A percentile compares a stretch with the other conserved stretches of the same genome.
Conservation (phyloP, 2,797 vertebrate species). For the Catostomus latipinnis region DNA sequence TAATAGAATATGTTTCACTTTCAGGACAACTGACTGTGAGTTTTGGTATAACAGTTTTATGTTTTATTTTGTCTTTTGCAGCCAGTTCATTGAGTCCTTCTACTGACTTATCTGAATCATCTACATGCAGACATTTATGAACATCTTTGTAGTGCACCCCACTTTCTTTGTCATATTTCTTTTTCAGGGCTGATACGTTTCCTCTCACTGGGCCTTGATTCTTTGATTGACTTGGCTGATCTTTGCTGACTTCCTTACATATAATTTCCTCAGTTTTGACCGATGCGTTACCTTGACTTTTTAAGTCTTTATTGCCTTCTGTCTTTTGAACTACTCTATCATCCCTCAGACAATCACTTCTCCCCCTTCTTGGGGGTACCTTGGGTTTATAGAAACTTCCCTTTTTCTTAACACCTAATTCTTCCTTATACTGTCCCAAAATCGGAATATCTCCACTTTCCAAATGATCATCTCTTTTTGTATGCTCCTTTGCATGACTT, state of each 20-base stretch:
- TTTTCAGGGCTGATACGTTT: conserved; percentile 32
- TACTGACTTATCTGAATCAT: conserved; percentile 5
- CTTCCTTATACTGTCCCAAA: conserved; percentile 39
- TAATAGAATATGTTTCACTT: neutral
- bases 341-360: conserved; percentile 35
- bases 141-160: conserved; percentile 11
- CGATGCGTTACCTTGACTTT: neutral
- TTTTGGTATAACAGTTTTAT: conserved; percentile 14
- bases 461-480: conserved; percentile 10
- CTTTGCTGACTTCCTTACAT: conserved; percentile 21
- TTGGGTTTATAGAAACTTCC: conserved; percentile 57
- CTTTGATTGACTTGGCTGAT: conserved; percentile 11
- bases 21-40: conserved; percentile 15
- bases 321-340: conserved; percentile 15
- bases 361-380: conserved; percentile 64
- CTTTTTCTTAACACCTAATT: neutral
- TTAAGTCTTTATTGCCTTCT: conserved; percentile 28
- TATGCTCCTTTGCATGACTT: conserved; percentile 7
- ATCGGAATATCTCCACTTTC: conserved; percentile 20
- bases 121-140: conserved; percentile 16
- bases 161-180: conserved; percentile 42
- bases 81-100: neutral
- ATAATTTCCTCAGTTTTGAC: conserved; percentile 15
- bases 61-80: neutral
- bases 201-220: conserved; percentile 40